phyloP scores from a whole-genome alignment of 2,113 vertebrate species.

The Gnathonemus longibarbis region DNA sequence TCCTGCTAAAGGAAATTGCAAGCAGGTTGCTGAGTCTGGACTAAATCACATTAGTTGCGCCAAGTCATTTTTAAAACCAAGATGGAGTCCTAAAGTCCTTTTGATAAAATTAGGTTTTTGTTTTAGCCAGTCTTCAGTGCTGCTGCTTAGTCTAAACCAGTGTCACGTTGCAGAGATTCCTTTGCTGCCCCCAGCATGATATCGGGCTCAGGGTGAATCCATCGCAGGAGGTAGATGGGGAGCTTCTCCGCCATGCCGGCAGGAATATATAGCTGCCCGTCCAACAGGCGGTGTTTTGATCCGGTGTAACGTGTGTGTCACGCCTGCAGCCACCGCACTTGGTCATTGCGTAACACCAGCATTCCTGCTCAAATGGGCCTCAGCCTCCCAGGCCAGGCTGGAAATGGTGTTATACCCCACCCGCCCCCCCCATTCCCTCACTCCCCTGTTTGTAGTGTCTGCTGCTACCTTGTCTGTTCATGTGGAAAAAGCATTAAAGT shows the following conservation, averaged over 20 bases:
- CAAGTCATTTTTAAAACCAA: neutral
- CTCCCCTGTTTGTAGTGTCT: slow-evolving; percentile 34
- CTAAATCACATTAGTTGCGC: neutral
- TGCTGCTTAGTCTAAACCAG: neutral
- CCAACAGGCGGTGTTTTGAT: neutral
- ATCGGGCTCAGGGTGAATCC: neutral
- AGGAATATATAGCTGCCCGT: neutral
- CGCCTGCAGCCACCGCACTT: neutral
- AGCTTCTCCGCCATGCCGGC: neutral
- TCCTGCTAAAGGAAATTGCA: neutral
- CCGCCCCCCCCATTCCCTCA: slow-evolving; percentile 2
- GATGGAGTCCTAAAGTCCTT: neutral
- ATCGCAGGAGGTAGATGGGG: neutral
- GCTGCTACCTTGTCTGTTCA: slow-evolving; percentile 46
- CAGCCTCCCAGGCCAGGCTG: neutral
- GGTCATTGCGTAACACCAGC: neutral
- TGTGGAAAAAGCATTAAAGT: slow-evolving; percentile 56
- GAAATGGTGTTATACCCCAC: slow-evolving; percentile 21
- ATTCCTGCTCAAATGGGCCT: slow-evolving; percentile 12
- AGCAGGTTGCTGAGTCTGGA: neutral
- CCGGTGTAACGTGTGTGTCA: neutral
- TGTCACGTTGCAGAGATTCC: neutral
- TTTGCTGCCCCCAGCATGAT: neutral
- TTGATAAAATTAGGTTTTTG: neutral
- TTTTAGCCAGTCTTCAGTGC: neutral